Base-by-base conservation (phyloP, 1,140 invertebrate species). In the Pseudomyrmex gracilis region DNA sequence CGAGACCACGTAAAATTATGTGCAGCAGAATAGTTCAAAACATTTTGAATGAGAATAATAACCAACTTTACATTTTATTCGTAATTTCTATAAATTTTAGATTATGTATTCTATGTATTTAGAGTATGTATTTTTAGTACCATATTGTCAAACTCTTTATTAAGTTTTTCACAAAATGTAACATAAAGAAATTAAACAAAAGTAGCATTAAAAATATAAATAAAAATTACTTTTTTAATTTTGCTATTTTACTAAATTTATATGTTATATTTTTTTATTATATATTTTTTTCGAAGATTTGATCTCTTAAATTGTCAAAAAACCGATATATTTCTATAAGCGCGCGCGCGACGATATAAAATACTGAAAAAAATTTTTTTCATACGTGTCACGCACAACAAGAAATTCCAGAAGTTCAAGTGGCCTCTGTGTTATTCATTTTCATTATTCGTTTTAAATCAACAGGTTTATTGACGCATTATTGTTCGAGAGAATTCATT, bases 21-120 rank as follows among this genome's bases (percentile, higher is more conserved):
- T 58, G 66, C 22, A 12, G 66, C 20, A 60, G 66, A 80, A n/a
- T 80, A 47, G 64, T 43, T 80, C 66, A 71, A 58, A 80, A 68
- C 63, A 77, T 77, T 77, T 68, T 77, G 74, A 77, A 71, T 71
- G 66, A 70, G 66, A 80, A 80, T 55, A 70, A 80, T 78, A 70
- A 78, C 43, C 53, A 22, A 60, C 66, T 58, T 80, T 71, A 45
- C 58, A 68, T 58, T 70, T 58, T 24, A 78, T 70, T 78, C 55
- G 34, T 45, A 55, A 70, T 70, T 70, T 58, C 76, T 71, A 71
- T 80, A 70, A 58, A 47, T 80, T 80, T 49, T 67, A n/a, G 17
- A 77, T 12, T 22, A 12, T 3, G 55, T 12, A 45, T 67, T 53
- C 12, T 22, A 12, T 3, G 55, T 12, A 45, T 67, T 53, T 34